Evolutionary conservation across 2,113 vertebrate species (phyloP), one percentile per base, ranked within the genome.

Genomic region (Calidris pygmaea): DNA sequence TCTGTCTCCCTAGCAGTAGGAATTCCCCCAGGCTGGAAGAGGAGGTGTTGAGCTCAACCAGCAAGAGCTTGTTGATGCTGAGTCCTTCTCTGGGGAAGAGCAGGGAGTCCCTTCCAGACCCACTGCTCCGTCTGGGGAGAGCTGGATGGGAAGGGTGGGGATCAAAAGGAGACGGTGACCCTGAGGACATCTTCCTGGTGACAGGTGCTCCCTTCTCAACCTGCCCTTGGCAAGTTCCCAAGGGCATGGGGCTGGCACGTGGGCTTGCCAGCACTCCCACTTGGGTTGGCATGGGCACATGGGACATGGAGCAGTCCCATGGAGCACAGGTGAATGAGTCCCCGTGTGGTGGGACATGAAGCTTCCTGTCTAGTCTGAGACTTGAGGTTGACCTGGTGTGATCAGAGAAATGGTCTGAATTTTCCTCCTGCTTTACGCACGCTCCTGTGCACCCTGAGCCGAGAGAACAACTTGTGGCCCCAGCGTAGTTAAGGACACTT

Each of bases 341-440:
- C 35, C 50, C 0, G 5, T 8, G 32, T 1, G 0, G 6, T 55
- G 76, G 75, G 72, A 63, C 30, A 7, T 0, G 0, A 67, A 55
- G 37, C 41, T 48, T 74, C 60, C 47, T 23, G 6, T 37, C 41
- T 52, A 32, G 39, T 43, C 35, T 6, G 82, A n/a, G 35, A 4
- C 27, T 15, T 53, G n/a, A 45, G 76, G 11, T 12, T 55, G 81
- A 20, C 29, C 56, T 55, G 10, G 21, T 0, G 0, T 3, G 4
- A 0, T 68, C 52, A 32, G 48, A 56, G 73, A 67, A 82, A 21
- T 6, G 4, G 47, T 11, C 13, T 8, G 37, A n/a, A 23, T 11
- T 59, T 81, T 65, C 8, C 37, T 41, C 17, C 4, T 10, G 14
- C 52, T 37, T 75, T 22, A n/a, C 24, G 5, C 5, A 0, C 1